These are phyloP conservation scores for Micoletzkya japonica DNA, from an alignment of 2,888 invertebrate species.

Conservation along the genomic window DNA sequence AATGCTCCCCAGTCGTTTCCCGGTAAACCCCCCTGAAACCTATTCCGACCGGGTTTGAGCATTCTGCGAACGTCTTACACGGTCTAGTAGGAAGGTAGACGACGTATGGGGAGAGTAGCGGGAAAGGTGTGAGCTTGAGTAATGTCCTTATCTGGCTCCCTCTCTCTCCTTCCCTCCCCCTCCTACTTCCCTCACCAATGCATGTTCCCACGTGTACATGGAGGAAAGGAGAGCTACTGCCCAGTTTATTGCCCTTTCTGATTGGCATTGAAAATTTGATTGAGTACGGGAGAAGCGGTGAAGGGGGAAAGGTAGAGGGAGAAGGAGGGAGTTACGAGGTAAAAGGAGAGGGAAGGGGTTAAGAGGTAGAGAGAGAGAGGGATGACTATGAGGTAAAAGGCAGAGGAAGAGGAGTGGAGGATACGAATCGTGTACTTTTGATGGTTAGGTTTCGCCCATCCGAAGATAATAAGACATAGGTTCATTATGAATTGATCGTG, in stretches of 20 bases:
- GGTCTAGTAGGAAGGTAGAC: too few relatives aligned
- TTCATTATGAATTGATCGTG: too few relatives aligned
- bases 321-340: neutral
- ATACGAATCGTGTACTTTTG: neutral
- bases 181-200: neutral
- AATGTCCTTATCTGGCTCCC: too few relatives aligned
- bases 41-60: too few relatives aligned
- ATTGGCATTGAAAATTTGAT: slow-evolving; percentile 30
- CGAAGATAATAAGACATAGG: too few relatives aligned
- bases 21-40: too few relatives aligned
- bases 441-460: neutral
- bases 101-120: too few relatives aligned
- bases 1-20: too few relatives aligned
- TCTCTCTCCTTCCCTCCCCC: neutral
- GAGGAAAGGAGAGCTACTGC: slow-evolving; percentile 2
- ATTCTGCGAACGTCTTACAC: too few relatives aligned
- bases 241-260: slow-evolving; percentile 21
- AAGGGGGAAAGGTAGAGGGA: neutral
- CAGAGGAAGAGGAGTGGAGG: neutral
- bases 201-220: neutral
- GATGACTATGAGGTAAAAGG: too few relatives aligned
- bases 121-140: too few relatives aligned
- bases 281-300: slow-evolving; percentile 2
- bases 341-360: neutral
- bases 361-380: neutral